Percentiles rank a stretch among this genome's conserved stretches.
These are phyloP conservation scores for Diarsia dahlii DNA, from an alignment of 2,888 invertebrate species.

Conservation along the genomic window DNA sequence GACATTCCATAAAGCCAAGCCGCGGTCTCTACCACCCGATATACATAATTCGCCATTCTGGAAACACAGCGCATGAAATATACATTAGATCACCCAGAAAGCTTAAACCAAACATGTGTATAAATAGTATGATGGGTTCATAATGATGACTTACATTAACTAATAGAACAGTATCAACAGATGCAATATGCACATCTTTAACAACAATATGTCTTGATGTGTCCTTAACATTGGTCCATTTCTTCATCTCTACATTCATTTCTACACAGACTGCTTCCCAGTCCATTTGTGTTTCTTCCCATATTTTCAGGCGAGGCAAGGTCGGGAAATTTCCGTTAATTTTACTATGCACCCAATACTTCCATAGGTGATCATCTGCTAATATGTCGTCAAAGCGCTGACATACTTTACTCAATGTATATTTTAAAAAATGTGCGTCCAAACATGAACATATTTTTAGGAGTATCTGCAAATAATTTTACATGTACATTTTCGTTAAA, in stretches of 20 bases:
- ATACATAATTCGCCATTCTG: constrained; percentile 88
- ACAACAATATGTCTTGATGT: constrained; percentile 87
- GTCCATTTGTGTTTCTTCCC: constrained; percentile 84
- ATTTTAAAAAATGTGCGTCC: constrained; percentile 89
- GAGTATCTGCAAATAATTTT: constrained; percentile 86
- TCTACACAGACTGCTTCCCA: constrained; percentile 91
- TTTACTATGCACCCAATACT: constrained; percentile 87
- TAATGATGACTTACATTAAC: constrained; percentile 86
- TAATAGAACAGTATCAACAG: constrained; percentile 91
- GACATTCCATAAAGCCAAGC: constrained; percentile 89
- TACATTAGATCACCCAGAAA: not conserved
- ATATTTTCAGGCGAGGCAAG: constrained; percentile 80
- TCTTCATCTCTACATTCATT: constrained; percentile 90
- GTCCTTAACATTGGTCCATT: constrained; percentile 89
- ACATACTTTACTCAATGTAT: constrained; percentile 89
- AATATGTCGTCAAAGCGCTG: constrained; percentile 90
- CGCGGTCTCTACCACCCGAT: constrained; percentile 91
- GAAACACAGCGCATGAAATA: constrained; percentile 55
- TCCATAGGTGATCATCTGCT: constrained; percentile 91
- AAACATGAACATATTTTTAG: constrained; percentile 91
- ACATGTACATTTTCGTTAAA: not conserved
- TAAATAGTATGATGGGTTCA: not conserved
- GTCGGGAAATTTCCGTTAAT: constrained; percentile 82
- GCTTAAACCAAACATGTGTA: not conserved
- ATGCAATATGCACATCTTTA: constrained; percentile 90